These are phyloP conservation scores for Actenoides lindsayi DNA, from an alignment of 2,113 vertebrate genomes.

Conservation along the genomic window DNA sequence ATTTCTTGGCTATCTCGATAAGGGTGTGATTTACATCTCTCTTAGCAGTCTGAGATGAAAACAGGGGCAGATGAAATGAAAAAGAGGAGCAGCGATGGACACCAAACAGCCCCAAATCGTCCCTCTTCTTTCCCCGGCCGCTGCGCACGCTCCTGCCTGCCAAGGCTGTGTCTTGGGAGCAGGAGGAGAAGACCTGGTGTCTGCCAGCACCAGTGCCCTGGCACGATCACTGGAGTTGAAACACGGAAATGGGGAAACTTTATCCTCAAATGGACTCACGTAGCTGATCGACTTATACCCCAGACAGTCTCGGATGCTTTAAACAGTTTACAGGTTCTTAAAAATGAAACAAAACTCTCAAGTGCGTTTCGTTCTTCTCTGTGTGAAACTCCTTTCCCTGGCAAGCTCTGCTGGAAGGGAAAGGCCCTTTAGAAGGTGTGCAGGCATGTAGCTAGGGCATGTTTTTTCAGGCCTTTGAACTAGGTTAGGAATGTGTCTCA, in stretches of 20 bases:
- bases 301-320: neutral
- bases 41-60: neutral
- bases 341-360: slow-evolving; percentile 18
- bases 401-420: slow-evolving; percentile 44
- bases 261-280: neutral
- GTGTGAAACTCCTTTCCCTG: neutral
- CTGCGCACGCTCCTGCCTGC: neutral
- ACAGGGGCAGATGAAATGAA: neutral
- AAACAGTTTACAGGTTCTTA: neutral
- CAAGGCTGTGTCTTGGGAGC: neutral
- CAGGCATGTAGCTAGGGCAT: slow-evolving; percentile 72
- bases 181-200: neutral
- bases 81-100: neutral
- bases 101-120: neutral
- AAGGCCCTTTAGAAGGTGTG: slow-evolving; percentile 67
- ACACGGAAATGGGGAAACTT: neutral
- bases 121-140: neutral
- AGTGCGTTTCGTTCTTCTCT: slow-evolving; percentile 36
- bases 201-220: neutral
- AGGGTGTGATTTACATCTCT: neutral
- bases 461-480: slow-evolving; percentile 80
- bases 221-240: neutral
- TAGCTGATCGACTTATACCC: neutral
- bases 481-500: slow-evolving; percentile 79
- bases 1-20: neutral